Evolutionary conservation across 2,888 invertebrate genomes (phyloP).

Genomic region (Hipparchia sbordonii): DNA sequence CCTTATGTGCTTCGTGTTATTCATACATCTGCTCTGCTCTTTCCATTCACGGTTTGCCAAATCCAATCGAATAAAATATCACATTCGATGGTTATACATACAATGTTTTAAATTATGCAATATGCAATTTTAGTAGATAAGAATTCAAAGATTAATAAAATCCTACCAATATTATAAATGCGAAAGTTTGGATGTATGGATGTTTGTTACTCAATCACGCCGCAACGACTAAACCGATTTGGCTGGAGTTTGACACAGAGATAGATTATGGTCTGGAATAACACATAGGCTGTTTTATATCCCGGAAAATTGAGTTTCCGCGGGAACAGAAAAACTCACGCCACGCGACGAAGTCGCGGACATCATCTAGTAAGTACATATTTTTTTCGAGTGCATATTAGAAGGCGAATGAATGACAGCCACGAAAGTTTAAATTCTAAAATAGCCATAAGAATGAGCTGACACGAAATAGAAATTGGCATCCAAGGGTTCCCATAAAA

Average conservation of each 20-base stretch:
- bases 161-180: too few species aligned
- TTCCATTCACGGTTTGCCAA: not conserved
- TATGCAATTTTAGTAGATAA: not conserved
- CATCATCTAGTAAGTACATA: too few species aligned
- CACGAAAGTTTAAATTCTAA: not conserved
- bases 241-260: too few species aligned
- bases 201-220: too few species aligned
- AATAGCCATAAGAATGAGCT: not conserved
- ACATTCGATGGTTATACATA: not conserved
- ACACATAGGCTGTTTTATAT: too few species aligned
- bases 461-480: conserved; percentile 21
- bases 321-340: too few species aligned
- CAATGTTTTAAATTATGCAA: not conserved
- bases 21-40: not conserved
- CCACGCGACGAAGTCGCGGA: too few species aligned
- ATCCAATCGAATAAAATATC: not conserved
- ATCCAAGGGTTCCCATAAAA: conserved; percentile 21
- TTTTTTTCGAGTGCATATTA: not conserved
- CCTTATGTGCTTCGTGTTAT: not conserved
- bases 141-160: not conserved
- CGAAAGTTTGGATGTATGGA: too few species aligned
- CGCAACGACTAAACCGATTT: too few species aligned
- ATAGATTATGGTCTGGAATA: too few species aligned
- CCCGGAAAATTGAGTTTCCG: too few species aligned
- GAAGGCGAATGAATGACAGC: not conserved